Percentiles rank a stretch among this genome's conserved stretches.
These are phyloP conservation scores for Neogobius melanostomus DNA, from an alignment of 2,113 vertebrate species.

Conservation along the genomic window DNA sequence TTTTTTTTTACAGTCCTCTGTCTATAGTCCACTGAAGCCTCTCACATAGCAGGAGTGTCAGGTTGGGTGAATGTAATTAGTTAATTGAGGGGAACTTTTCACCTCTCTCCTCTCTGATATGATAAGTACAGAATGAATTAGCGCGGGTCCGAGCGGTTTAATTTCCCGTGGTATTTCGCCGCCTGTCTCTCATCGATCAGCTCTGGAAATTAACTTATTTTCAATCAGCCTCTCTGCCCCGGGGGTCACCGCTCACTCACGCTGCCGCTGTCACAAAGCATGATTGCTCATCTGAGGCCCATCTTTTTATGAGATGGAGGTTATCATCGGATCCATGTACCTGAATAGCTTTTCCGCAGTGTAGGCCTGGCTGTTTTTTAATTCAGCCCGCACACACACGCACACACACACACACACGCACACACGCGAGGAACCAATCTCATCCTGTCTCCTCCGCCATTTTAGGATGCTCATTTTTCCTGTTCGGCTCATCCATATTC, in stretches of 20 bases:
- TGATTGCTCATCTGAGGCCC: conserved; percentile 80
- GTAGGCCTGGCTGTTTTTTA: conserved; percentile 75
- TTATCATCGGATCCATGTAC: conserved; percentile 73
- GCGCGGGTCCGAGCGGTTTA: conserved; percentile 89
- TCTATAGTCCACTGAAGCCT: conserved; percentile 49
- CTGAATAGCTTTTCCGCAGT: conserved; percentile 70
- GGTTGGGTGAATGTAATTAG: conserved; percentile 86
- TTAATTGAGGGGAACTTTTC: conserved; percentile 87
- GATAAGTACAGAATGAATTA: conserved; percentile 90
- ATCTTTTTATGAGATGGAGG: conserved; percentile 77
- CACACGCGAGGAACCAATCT: conserved; percentile 23
- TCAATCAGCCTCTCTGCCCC: conserved; percentile 95
- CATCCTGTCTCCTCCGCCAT: conserved; percentile 49
- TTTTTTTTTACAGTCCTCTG: not conserved
- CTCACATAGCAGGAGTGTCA: conserved; percentile 87
- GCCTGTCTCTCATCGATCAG: conserved; percentile 96
- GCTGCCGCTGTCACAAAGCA: conserved; percentile 53
- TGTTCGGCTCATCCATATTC: conserved; percentile 68
- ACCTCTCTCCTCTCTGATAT: conserved; percentile 71
- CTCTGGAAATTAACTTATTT: conserved; percentile 99
- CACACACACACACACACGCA: conserved; percentile 13
- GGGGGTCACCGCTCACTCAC: conserved; percentile 83
- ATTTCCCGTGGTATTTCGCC: conserved; percentile 99
- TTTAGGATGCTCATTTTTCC: conserved; percentile 47
- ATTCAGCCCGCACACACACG: conserved; percentile 35